These are phyloP conservation scores for Galleria mellonella DNA, from an alignment of 1,140 invertebrate species.

Conservation along the genomic window DNA sequence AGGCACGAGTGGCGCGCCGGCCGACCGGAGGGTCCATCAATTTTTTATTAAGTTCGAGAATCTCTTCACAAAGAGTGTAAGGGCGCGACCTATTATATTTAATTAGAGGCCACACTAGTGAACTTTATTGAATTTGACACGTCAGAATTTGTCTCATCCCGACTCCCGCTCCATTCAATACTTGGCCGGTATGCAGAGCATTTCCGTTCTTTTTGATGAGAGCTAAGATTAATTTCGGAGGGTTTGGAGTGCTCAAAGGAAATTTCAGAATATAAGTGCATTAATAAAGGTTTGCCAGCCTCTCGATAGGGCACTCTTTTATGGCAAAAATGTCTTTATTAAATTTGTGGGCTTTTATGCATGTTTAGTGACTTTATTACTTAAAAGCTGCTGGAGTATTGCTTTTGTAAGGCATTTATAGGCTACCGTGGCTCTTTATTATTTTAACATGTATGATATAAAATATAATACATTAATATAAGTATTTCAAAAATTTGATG, in stretches of 20 bases:
- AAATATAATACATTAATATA: too few relatives aligned
- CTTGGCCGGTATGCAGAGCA: constrained; percentile 49
- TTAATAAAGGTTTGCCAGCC: constrained; percentile 62
- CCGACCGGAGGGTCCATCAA: constrained; percentile 27
- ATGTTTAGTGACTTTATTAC: constrained; percentile 49
- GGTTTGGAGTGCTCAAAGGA: constrained; percentile 58
- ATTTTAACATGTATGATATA: too few relatives aligned
- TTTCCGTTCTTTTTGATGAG: constrained; percentile 61
- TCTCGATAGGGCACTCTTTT: constrained; percentile 46
- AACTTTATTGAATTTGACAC: constrained; percentile 46
- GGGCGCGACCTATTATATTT: constrained; percentile 28
- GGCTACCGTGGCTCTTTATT: too few relatives aligned
- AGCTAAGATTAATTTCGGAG: constrained; percentile 66
- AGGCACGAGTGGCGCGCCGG: constrained; percentile 11
- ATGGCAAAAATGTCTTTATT: constrained; percentile 60
- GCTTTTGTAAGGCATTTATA: constrained; percentile 4
- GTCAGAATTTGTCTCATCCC: constrained; percentile 44
- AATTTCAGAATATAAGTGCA: constrained; percentile 69
- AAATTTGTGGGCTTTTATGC: constrained; percentile 58
- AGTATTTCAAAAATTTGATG: too few relatives aligned
- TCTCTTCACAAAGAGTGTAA: constrained; percentile 34
- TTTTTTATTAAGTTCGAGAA: constrained; percentile 52
- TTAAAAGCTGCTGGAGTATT: constrained; percentile 31
- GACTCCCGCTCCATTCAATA: constrained; percentile 36
- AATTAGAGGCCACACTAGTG: constrained; percentile 38